Evolutionary conservation across 2,888 invertebrate genomes (phyloP), one percentile per base, ranked within the genome.

Genomic region (Cataglyphis rosenhaueri): DNA sequence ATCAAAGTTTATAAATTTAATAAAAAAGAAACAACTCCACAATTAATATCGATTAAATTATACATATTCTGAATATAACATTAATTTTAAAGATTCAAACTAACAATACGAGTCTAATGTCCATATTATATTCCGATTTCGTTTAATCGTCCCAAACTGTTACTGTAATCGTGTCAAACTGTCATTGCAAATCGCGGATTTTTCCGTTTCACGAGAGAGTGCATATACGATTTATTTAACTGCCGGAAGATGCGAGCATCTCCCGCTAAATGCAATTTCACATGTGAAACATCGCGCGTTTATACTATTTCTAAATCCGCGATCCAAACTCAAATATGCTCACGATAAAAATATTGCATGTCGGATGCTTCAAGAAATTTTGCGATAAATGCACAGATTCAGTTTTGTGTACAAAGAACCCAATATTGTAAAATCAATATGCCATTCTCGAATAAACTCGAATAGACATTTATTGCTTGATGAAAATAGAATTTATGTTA

Each of bases 391-490:
- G 38, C 8, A 6, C n/a, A 12, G 0, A 59, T 59, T n/a, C 29
- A 41, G 29, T 18, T 25, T 73, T 29, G 9, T n/a, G 1, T 25
- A 57, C 18, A 12, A 73, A 52, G 32, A 73, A 73, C 41, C 25
- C 10, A 21, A 35, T 71, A 71, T 71, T 59, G 41, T 57, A 59
- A 73, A 73, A 73, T 57, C 57, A 29, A 73, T 73, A 73, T n/a
- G 38, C 18, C 38, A 25, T 38, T 71, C 25, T 38, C 57, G 12
- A 25, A 25, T 18, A 59, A 59, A 73, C 29, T 3, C 18, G 2
- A 18, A 5, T 18, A 38, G n/a, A 41, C 25, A 73, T 59, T 61
- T 73, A 44, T 59, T n/a, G 18, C 38, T 41, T 29, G 38, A 59
- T 59, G 12, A 2, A 73, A 38, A 12, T 18, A 61, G 12, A 41